Evolutionary conservation across 2,888 invertebrate genomes (phyloP), one percentile per base, ranked within the genome.

Genomic region (Balanococcus diminutus): DNA sequence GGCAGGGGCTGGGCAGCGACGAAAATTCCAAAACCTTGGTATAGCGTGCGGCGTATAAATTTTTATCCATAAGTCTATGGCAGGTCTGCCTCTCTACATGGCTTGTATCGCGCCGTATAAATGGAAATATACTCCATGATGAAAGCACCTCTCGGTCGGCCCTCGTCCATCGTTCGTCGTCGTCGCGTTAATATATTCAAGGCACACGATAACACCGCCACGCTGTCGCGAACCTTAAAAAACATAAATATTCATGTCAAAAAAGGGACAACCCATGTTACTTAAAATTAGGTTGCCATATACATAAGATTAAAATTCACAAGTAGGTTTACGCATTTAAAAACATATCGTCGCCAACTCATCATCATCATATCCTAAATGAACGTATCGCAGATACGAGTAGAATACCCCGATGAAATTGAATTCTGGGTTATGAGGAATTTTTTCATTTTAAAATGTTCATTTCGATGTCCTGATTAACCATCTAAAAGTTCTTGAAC

Each of bases 271-370:
- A 19, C 75, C 61, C 75, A 75, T 75, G 32, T 75, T 75, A 75
- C 75, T 75, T 32, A 75, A 75, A 75, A 75, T 32, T 75, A 75
- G 75, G 75, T 75, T 75, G 75, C 75, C 75, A 75, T 75, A 67
- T 75, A 75, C 75, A 31, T 75, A 75, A 32, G 75, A 32, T 32
- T 75, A 75, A 75, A 75, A 36, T n/a, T 75, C 9, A n/a, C 32
- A 36, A 32, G 32, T 75, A 75, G 75, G 32, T 75, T 31, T 75
- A 75, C 75, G 14, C 5, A 6, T 51, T 19, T 51, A 5, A 14
- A 42, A 3, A 56, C 22, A 14, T 16, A 46, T 2, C 61, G 25
- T 67, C 61, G 61, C 61, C 61, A 67, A 67, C 61, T 67, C 61
- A 67, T 67, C 61, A 67, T 25, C n/a, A 46, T 46, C 46, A 46